Conservation (phyloP, 2,113 vertebrate genomes). For the Odontesthes bonariensis region DNA sequence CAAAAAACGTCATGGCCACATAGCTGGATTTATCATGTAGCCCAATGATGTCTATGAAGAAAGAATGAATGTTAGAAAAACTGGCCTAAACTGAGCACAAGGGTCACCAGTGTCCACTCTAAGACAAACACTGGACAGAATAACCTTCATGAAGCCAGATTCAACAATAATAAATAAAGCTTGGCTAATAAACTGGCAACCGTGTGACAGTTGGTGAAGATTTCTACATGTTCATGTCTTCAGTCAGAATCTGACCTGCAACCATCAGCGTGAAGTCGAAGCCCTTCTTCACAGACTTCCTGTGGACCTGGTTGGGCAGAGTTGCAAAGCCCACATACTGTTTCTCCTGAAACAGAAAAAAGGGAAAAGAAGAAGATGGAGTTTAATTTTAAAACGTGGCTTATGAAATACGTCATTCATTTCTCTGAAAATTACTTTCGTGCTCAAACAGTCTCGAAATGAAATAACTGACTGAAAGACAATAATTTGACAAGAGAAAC, state of each 20-base stretch:
- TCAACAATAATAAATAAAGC: accelerated
- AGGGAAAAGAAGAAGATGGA: slow-evolving; percentile 30
- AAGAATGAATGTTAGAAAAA: too few relatives aligned
- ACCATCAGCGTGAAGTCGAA: slow-evolving; percentile 99
- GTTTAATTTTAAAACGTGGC: not conserved
- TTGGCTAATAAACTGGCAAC: not conserved
- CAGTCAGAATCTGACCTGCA: slow-evolving; percentile 84
- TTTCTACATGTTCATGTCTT: not conserved
- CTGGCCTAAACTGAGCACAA: too few relatives aligned
- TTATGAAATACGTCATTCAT: not conserved
- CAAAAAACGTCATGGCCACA: not conserved
- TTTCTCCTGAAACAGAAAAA: slow-evolving; percentile 87
- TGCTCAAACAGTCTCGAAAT: not conserved
- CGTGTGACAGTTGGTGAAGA: not conserved
- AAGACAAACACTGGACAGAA: too few relatives aligned
- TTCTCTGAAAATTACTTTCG: not conserved
- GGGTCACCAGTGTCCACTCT: too few relatives aligned
- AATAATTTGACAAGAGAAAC: not conserved
- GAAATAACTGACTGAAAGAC: not conserved
- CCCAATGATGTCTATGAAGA: too few relatives aligned
- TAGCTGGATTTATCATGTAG: too few relatives aligned
- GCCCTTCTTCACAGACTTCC: slow-evolving; percentile 98
- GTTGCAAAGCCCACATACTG: slow-evolving; percentile 99
- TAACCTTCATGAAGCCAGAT: too few relatives aligned
- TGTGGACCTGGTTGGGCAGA: slow-evolving; percentile 97